Base-by-base conservation (phyloP, 2,888 invertebrate genomes). In the Pilophorus perplexus region DNA sequence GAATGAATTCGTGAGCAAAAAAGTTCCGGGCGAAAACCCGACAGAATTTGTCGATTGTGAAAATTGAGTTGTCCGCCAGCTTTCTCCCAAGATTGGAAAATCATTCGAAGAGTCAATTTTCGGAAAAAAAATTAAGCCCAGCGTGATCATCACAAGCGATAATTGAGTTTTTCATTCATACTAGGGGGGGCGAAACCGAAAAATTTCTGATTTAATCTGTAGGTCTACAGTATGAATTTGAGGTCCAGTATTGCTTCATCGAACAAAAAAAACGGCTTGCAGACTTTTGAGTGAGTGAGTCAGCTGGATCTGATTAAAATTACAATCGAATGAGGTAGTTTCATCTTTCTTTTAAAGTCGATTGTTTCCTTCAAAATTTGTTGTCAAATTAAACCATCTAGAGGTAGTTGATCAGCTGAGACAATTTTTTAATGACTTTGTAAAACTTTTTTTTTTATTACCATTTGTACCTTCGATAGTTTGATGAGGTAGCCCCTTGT, bases 401-500 rank as follows among this genome's bases (percentile, higher is more conserved):
- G 68, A 68, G 68, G 68, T 68, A 68, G 68, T 64, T 55, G 62
- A 33, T 33, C 59, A 68, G 42, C 55, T 52, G 64, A 68, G 64
- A 67, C 52, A 65, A 65, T 52, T 40, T 62, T n/a, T n/a, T 12
- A 27, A 59, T 40, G 59, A 59, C 40, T 40, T 62, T 57, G 27
- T 40, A 28, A 66, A 37, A 52, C 38, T 54, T 48, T 33, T 52
- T 65, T 20, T 44, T 67, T 38, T 55, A 44, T 66, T 14, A 14
- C 55, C 27, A 57, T 66, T 57, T 66, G 59, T 66, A 66, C 59
- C 55, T 57, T 65, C 64, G 64, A 44, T 65, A 46, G 23, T 40
- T 20, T 25, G 54, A 28, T 66, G 68, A 68, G 68, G 68, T 68
- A 68, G 68, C 55, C 60, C 64, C 66, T 66, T 62, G 62, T 62